phyloP scores from a whole-genome alignment of 2,113 vertebrate genomes.

The Dasyurus viverrinus region DNA sequence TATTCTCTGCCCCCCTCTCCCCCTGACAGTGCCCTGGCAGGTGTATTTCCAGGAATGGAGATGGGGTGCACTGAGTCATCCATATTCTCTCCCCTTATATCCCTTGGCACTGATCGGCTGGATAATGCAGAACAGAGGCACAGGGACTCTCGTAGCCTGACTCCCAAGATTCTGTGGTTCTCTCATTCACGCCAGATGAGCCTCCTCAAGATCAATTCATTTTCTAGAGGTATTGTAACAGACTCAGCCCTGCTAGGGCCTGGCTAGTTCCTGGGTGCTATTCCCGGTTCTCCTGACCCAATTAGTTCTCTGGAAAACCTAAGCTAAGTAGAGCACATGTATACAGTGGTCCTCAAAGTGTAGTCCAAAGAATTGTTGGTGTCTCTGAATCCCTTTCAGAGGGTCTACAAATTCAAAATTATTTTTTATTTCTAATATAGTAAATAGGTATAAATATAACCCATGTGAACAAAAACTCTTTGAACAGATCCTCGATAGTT shows the following conservation, averaged over 20 bases:
- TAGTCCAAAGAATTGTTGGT: no score
- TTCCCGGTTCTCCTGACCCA: background rate
- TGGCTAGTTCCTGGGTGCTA: background rate
- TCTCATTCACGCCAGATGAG: background rate
- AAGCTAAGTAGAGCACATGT: background rate
- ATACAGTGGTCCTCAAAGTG: no score
- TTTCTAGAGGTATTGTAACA: background rate
- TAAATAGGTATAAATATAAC: no score
- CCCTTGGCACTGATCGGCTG: background rate
- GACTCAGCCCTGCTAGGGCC: background rate
- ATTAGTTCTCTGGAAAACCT: background rate
- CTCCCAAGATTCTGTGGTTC: background rate
- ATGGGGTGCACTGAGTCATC: background rate
- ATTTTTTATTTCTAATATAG: no score
- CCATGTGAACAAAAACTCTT: no score
- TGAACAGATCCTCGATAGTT: no score
- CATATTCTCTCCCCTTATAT: background rate
- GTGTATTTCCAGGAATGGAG: background rate
- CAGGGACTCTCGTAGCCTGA: background rate
- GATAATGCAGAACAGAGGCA: background rate
- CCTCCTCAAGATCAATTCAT: background rate
- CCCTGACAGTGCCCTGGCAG: background rate
- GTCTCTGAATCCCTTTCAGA: no score
- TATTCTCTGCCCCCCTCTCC: background rate
- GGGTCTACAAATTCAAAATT: no score